phyloP scores from a whole-genome alignment of 2,888 invertebrate genomes.

The Blera fallax region DNA sequence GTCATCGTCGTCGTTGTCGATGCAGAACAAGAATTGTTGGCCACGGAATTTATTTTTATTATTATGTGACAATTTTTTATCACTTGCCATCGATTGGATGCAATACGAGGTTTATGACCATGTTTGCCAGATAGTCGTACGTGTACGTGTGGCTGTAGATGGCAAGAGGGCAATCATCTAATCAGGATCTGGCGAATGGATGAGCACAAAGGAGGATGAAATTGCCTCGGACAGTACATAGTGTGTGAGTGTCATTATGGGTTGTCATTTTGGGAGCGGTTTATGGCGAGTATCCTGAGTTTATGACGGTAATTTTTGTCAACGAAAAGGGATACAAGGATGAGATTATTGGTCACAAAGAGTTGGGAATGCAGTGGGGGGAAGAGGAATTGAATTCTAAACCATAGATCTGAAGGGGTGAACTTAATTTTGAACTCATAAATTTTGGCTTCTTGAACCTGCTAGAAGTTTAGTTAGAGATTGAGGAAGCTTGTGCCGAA shows the following conservation, averaged over 20 bases:
- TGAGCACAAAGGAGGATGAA: slow-evolving; percentile 42
- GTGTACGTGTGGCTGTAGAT: background rate
- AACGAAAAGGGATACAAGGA: slow-evolving; percentile 33
- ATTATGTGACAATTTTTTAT: slow-evolving; percentile 73
- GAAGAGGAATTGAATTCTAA: background rate
- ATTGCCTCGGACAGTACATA: slow-evolving; percentile 11
- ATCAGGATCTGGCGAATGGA: slow-evolving; percentile 66
- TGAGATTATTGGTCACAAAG: slow-evolving; percentile 19
- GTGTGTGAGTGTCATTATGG: slow-evolving; percentile 64
- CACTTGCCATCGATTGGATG: slow-evolving; percentile 72
- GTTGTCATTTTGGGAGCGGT: slow-evolving; percentile 62
- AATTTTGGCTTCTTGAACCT: too few species aligned
- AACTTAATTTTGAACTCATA: too few species aligned
- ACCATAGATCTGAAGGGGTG: too few species aligned
- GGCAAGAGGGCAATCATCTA: slow-evolving; percentile 53
- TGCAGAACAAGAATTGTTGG: slow-evolving; percentile 66
- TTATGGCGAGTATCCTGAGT: slow-evolving; percentile 49
- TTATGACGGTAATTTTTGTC: slow-evolving; percentile 69
- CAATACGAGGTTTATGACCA: slow-evolving; percentile 71
- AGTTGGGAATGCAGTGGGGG: too few species aligned
- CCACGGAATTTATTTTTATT: slow-evolving; percentile 71
- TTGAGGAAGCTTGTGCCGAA: too few species aligned
- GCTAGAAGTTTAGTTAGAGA: too few species aligned
- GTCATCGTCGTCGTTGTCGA: slow-evolving; percentile 15
- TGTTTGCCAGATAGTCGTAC: slow-evolving; percentile 62